Percentiles rank a stretch among this genome's conserved stretches.
These are phyloP conservation scores for Oscheius sp. DNA, from an alignment of 1,140 invertebrate genomes.

Conservation along the genomic window DNA sequence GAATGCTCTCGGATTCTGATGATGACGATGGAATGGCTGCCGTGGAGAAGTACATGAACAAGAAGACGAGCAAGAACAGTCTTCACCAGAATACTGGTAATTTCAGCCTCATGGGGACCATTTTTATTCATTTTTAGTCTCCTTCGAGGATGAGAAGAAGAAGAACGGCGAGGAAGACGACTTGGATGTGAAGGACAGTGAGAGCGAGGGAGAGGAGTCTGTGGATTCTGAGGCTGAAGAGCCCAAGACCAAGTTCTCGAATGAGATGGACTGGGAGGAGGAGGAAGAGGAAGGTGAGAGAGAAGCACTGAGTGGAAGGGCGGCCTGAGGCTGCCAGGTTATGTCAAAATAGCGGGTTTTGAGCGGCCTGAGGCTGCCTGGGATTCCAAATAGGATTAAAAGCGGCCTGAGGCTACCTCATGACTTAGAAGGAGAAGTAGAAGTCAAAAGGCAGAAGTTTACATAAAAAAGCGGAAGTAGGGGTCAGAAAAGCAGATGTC, in stretches of 20 bases:
- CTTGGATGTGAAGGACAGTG: slow-evolving; percentile 2
- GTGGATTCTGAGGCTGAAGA: slow-evolving; percentile 27
- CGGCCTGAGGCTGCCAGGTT: too few relatives aligned
- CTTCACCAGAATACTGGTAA: slow-evolving; percentile 1
- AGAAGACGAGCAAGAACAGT: slow-evolving; percentile 15
- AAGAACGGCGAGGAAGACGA: neutral
- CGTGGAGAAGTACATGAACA: slow-evolving; percentile 51
- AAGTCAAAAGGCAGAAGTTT: too few relatives aligned
- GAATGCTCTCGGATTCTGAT: slow-evolving; percentile 45
- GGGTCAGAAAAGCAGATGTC: neutral
- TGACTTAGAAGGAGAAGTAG: too few relatives aligned
- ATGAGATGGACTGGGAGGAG: slow-evolving; percentile 42
- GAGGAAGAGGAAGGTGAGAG: slow-evolving; percentile 40
- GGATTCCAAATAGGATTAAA: too few relatives aligned
- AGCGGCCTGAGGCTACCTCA: too few relatives aligned
- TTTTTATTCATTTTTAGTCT: slow-evolving; percentile 20
- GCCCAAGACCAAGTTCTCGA: slow-evolving; percentile 1
- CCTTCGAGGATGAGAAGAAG: slow-evolving; percentile 33
- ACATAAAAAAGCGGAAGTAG: too few relatives aligned
- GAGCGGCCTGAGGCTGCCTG: too few relatives aligned
- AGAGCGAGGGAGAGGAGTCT: neutral
- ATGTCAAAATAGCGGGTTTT: too few relatives aligned
- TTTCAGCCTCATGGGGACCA: too few relatives aligned
- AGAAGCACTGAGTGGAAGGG: too few relatives aligned
- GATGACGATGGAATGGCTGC: slow-evolving; percentile 46